phyloP scores from a whole-genome alignment of 2,797 vertebrate genomes.

The Chaetophractus vellerosus region DNA sequence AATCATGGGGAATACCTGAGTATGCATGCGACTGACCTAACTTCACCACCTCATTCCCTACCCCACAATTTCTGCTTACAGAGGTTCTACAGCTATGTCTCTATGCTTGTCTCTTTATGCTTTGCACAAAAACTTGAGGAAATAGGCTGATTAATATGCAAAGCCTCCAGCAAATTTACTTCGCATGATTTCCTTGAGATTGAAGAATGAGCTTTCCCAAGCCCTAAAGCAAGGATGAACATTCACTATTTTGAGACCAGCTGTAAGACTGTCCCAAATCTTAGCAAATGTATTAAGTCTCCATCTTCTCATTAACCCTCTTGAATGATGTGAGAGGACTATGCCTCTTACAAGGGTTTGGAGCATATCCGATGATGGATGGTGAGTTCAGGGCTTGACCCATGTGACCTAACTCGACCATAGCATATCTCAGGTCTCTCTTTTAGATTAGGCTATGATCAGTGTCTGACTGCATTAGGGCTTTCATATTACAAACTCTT shows the following conservation, averaged over 20 bases:
- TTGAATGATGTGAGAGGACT: background rate
- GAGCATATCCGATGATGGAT: background rate
- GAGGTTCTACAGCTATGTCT: background rate
- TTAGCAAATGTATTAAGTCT: background rate
- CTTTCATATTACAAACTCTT: background rate
- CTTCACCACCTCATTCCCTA: background rate
- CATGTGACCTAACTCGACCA: background rate
- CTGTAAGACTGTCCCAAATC: background rate
- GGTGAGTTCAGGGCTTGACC: background rate
- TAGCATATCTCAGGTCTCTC: background rate
- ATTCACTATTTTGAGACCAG: background rate
- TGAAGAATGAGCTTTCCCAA: background rate
- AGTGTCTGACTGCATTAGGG: background rate
- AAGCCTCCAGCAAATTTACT: background rate
- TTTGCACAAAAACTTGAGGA: background rate
- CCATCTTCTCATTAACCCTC: background rate
- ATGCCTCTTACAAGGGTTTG: background rate
- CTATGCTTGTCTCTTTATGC: background rate
- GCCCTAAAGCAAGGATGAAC: background rate
- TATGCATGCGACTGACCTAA: fast-evolving
- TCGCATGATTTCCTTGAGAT: background rate
- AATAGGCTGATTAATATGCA: background rate
- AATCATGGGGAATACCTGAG: background rate
- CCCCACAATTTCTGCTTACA: background rate
- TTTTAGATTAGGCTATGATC: background rate